Evolutionary conservation across 92 coral and sea anemone species (phyloP), one percentile per base, ranked within the genome.

Genomic region (Bergia sp.): DNA sequence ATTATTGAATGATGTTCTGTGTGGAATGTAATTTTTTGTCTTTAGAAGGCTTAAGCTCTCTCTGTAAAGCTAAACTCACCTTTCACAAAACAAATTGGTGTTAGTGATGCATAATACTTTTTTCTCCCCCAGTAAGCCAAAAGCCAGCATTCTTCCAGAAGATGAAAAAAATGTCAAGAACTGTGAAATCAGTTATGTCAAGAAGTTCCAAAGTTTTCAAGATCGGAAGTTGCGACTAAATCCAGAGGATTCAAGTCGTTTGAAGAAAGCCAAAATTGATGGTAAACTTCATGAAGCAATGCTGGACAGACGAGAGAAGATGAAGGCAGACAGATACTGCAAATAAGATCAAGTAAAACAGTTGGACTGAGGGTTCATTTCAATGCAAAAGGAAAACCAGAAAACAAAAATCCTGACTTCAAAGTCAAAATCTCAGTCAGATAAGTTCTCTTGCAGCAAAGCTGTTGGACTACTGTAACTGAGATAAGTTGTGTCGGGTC

Each of bases 311-410:
- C 82, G 99, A 83, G 98, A 97, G 86, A 97, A 97, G 88, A 97
- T 97, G 99, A 97, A 97, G 81, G 94, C 99, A 9, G 99, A 97
- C 90, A 94, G 98, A 88, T 97, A 96, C 66, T 97, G 99, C 82
- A 97, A 97, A 93, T 97, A 94, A 80, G 37, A 58, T 12, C 58
- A 57, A 61, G 18, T 81, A 43, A 40, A 61, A 18, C 5, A 61
- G 23, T 61, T 7, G 29, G 29, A 29, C 8, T 20, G 16, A 61
- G 29, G 53, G 53, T 4, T 20, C 23, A 20, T 61, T 61, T 61
- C 1, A 61, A 29, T 29, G 23, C n/a, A 5, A 16, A 18, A 61
- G 20, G 69, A 3, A 15, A 61, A 7, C 23, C 29, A 61, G 69
- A 18, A 61, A 61, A 4, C 16, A 53, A 8, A 18, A 12, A 53